phyloP scores from a whole-genome alignment of 2,797 vertebrate genomes.

The Kryptopterus vitreolus region DNA sequence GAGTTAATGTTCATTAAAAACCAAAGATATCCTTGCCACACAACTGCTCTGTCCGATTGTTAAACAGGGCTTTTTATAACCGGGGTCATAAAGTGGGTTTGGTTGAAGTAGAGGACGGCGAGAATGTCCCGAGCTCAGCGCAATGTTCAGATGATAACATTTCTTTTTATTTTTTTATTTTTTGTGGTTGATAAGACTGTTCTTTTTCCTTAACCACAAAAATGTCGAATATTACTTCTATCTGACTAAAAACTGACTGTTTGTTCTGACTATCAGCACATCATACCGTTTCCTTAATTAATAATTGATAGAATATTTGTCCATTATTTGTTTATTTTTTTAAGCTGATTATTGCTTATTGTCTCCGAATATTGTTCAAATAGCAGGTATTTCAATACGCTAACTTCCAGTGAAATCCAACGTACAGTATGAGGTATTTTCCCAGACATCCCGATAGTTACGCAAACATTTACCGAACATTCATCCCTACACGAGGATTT shows the following conservation, averaged over 20 bases:
- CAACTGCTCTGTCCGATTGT: constrained; percentile 16
- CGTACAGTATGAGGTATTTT: too few species aligned
- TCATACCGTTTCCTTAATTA: neutral
- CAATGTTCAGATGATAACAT: constrained; percentile 21
- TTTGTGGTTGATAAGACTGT: neutral
- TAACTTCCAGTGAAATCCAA: too few species aligned
- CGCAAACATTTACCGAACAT: neutral
- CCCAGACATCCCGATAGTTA: neutral
- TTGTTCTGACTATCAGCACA: too few species aligned
- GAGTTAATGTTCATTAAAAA: constrained; percentile 77
- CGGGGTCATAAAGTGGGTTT: constrained; percentile 35
- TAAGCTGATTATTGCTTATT: neutral
- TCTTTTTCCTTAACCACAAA: neutral
- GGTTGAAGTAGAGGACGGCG: neutral
- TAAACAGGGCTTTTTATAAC: constrained; percentile 35
- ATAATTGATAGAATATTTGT: neutral
- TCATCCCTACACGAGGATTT: neutral
- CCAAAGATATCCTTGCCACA: constrained; percentile 47
- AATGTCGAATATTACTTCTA: neutral
- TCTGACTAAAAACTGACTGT: neutral
- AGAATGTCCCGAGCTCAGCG: neutral
- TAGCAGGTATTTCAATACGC: too few species aligned
- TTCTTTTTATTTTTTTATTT: too few species aligned
- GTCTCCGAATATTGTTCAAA: too few species aligned
- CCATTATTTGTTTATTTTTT: too few species aligned